A percentile compares a stretch with the other conserved stretches of the same genome.
These are phyloP conservation scores for Anisognathus igniventris DNA, from an alignment of 2,797 vertebrate species.

Conservation along the genomic window DNA sequence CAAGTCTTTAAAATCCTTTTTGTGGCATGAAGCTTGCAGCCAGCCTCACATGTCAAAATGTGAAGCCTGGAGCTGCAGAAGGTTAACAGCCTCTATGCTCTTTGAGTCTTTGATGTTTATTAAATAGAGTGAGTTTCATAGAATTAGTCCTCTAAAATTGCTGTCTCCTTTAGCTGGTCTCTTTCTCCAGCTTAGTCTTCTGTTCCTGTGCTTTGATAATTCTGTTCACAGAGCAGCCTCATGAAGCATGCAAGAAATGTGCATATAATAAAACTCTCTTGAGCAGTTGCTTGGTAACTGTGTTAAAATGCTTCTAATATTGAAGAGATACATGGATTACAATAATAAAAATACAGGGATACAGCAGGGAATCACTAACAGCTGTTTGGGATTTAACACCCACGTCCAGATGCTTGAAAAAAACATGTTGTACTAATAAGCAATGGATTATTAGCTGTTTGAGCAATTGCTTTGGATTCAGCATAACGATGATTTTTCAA, in stretches of 20 bases:
- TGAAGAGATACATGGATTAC: conserved; percentile 2
- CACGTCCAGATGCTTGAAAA: conserved; percentile 39
- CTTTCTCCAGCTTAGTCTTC: neutral
- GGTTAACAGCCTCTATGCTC: neutral
- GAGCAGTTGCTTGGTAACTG: conserved; percentile 39
- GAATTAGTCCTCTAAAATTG: neutral
- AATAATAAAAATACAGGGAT: conserved; percentile 26
- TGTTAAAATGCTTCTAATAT: conserved; percentile 37
- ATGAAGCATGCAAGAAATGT: neutral
- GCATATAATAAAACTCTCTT: neutral
- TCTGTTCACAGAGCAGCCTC: neutral
- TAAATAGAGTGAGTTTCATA: neutral
- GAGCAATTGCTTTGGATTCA: conserved; percentile 15
- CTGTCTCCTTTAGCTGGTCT: neutral
- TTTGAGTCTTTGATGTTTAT: neutral
- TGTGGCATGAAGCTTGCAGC: neutral
- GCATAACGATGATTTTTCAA: neutral
- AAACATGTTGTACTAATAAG: conserved; percentile 14
- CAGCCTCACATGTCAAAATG: neutral
- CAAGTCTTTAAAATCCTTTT: neutral
- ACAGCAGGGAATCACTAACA: conserved; percentile 32
- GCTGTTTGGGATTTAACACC: conserved; percentile 42
- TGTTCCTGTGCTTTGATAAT: neutral
- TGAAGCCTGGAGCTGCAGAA: neutral
- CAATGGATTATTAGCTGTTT: conserved; percentile 1